Base-by-base conservation (phyloP, 2,113 vertebrate genomes). In the Perca fluviatilis region DNA sequence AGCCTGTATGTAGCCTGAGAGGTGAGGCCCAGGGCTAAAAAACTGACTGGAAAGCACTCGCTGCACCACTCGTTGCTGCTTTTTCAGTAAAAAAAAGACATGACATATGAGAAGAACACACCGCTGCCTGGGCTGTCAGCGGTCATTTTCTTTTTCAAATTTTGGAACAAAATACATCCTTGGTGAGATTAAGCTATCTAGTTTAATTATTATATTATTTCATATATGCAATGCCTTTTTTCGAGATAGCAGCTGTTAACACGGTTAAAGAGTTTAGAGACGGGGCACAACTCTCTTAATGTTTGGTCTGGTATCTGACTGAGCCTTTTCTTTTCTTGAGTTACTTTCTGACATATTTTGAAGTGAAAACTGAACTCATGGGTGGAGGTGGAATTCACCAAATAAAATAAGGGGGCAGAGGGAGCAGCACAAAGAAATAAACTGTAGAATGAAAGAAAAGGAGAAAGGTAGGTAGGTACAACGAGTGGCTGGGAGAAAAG, bases 391-490 rank as follows among this genome's bases (percentile, higher is more conserved):
- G 9, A 43, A 47, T 13, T 51, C 7, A 36, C 21, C 3, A 27
- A 57, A 62, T 11, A 5, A 25, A 13, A 60, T 67, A 51, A 5
- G 11, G 33, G 18, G 53, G 56, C 7, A 68, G 8, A 65, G 49
- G 51, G 40, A 54, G 25, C 6, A 57, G 19, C 1, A 64, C 11
- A 68, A 65, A 70, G 30, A 61, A 53, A 19, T 14, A 82, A 23
- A 57, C 9, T 30, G 16, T 6, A 50, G 15, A 2, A 21, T 21
- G 25, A 7, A 58, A 71, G 19, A 64, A 72, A 47, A 65, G 56
- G 4, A 3, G 47, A n/a, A 18, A 66, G n/a, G n/a, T n/a, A n/a
- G n/a, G n/a, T n/a, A 71, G 54, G 23, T 21, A 80, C 33, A 79
- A 72, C 30, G 64, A 46, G 3, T 51, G 33, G 60, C 21, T 2